These are phyloP conservation scores for Oreochromis grahami DNA, from an alignment of 2,797 vertebrate species.

Conservation along the genomic window DNA sequence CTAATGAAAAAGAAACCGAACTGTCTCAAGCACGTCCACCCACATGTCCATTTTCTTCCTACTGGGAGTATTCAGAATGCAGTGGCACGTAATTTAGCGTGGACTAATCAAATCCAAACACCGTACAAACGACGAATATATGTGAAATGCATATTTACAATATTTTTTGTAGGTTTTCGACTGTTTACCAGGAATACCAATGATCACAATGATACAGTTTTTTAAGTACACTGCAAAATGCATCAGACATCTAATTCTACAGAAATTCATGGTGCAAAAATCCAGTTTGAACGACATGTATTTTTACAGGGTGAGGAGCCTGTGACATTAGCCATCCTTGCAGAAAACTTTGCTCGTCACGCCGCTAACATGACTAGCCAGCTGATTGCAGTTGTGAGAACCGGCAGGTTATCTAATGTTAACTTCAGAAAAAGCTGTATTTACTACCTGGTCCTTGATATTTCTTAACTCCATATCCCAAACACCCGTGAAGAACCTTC, in stretches of 20 bases:
- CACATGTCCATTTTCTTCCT: neutral
- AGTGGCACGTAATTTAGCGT: neutral
- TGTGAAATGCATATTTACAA: neutral
- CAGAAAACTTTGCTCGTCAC: conserved; percentile 52
- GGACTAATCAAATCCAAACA: neutral
- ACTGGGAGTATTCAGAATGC: neutral
- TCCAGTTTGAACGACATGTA: neutral
- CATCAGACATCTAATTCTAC: neutral
- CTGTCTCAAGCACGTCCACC: neutral
- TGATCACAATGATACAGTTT: neutral
- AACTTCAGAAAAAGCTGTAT: neutral
- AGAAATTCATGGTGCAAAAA: no score
- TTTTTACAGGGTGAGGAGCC: neutral
- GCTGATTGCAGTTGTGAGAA: conserved; percentile 2
- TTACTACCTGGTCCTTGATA: conserved; percentile 88
- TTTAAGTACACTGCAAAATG: neutral
- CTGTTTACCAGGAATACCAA: neutral
- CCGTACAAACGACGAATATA: neutral
- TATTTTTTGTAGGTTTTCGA: neutral
- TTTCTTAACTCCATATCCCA: conserved; percentile 84
- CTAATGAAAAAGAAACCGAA: neutral
- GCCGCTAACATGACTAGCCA: conserved; percentile 46
- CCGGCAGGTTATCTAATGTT: neutral
- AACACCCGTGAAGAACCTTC: conserved; percentile 74
- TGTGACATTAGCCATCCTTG: neutral